Evolutionary conservation across 2,888 invertebrate species (phyloP), one percentile per base, ranked within the genome.

Genomic region (Xanthia togata): DNA sequence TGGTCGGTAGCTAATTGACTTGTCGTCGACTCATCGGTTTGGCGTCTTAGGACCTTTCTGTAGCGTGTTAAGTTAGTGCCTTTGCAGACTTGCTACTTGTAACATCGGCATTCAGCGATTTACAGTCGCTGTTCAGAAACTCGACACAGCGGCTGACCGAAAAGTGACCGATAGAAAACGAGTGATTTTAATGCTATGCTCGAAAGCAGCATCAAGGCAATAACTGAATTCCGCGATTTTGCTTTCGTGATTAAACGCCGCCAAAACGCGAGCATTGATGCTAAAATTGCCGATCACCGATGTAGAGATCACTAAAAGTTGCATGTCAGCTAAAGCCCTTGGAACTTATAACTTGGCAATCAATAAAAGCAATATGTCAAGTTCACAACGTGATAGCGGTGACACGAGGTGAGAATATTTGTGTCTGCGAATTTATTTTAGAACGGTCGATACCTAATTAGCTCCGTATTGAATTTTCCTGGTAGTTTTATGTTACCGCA

Each of bases 321-420:
- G 14, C 41, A 50, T 11, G 47, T 64, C 23, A 35, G 31, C 12
- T 20, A 23, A 50, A 14, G 53, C 23, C 53, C 23, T 59, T 57
- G 53, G 17, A 23, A 63, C 11, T 57, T 77, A 77, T 62, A 14
- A 44, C 23, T 41, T 38, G 5, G 44, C 55, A 70, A 79, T 78
- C 64, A 78, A 79, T 70, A 83, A 69, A 70, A 9, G 41, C 55
- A 83, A 64, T 63, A 79, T 78, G 79, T 83, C 79, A 79, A 83
- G 79, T 80, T 83, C 70, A 70, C 17, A 41, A 53, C 44, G 14
- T 47, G 31, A 41, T 31, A 14, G 14, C 14, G 44, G 44, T 44
- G 14, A 14, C 44, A 55, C 14, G 31, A 65, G 14, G 53, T n/a
- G 47, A 12, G n/a, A 44, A 68, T 59, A 68, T 78, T 78, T 57